Percentiles rank a stretch among this genome's conserved stretches.
Conservation (phyloP, 2,888 invertebrate species). For the Hyalella azteca region DNA sequence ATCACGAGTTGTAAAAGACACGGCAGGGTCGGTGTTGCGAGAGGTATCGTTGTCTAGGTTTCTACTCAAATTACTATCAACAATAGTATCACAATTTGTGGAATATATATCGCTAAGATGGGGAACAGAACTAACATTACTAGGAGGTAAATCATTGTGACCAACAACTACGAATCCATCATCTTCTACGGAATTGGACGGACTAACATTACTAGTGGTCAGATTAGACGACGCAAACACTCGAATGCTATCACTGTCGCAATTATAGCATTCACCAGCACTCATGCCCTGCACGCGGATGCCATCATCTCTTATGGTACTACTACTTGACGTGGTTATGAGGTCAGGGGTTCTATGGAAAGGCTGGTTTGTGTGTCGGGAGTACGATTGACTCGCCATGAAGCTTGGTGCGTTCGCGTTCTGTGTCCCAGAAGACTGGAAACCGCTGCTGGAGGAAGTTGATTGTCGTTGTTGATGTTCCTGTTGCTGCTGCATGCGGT, state of each 20-base stretch:
- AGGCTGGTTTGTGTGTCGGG: neutral
- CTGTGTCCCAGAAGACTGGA: neutral
- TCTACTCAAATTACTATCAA: constrained; percentile 8
- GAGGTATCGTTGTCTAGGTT: neutral
- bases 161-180: constrained; percentile 7
- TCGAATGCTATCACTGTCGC: constrained; percentile 44
- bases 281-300: constrained; percentile 49
- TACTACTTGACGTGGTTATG: no score
- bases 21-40: neutral
- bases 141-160: constrained; percentile 3
- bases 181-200: constrained; percentile 23
- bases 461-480: neutral
- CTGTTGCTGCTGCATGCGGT: constrained; percentile 19
- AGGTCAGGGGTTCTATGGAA: neutral
- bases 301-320: constrained; percentile 43
- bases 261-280: neutral
- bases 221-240: constrained; percentile 10
- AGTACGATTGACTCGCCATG: neutral
- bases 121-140: neutral
- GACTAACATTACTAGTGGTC: neutral
- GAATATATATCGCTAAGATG: constrained; percentile 2
- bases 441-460: neutral
- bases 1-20: neutral
- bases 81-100: constrained; percentile 19
- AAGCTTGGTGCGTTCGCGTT: neutral